phyloP scores from a whole-genome alignment of 2,888 invertebrate species.

The Lottia gigantea region DNA sequence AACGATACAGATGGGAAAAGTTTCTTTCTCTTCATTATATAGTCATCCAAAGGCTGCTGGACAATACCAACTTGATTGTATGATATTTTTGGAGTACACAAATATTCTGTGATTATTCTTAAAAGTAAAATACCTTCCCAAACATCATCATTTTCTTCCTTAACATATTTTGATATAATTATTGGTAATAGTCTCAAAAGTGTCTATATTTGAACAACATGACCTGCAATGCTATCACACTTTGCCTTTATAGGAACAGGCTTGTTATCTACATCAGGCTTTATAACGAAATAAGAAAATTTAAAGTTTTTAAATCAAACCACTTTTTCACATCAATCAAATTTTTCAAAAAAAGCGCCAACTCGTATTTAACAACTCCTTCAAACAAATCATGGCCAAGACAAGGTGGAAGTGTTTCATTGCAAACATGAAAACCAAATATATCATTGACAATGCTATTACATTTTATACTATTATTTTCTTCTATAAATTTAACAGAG shows the following conservation, averaged over 20 bases:
- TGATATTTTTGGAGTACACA: constrained; percentile 19
- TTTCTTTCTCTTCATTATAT: neutral
- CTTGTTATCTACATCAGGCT: constrained; percentile 9
- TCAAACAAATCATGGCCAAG: constrained; percentile 2
- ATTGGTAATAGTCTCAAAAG: constrained; percentile 19
- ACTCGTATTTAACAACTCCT: neutral
- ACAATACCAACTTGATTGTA: neutral
- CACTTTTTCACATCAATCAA: constrained; percentile 18
- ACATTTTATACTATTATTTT: neutral
- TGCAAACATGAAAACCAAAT: constrained; percentile 1
- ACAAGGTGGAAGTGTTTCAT: neutral
- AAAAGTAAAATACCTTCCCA: constrained; percentile 12
- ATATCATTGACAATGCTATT: constrained; percentile 2
- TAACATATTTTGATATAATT: constrained; percentile 5
- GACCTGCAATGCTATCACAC: constrained; percentile 17
- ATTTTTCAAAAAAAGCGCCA: constrained; percentile 12
- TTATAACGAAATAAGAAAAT: neutral
- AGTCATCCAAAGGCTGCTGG: constrained; percentile 10
- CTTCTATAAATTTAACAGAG: neutral
- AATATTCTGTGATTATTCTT: constrained; percentile 11
- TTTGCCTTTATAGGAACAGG: constrained; percentile 11
- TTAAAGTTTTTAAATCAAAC: constrained; percentile 14
- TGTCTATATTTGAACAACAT: constrained; percentile 24
- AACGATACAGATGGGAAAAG: neutral
- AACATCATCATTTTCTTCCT: constrained; percentile 9